A percentile compares a stretch with the other conserved stretches of the same genome.
These are phyloP conservation scores for Hirtodrosophila duncani DNA, from an alignment of 2,888 invertebrate genomes.

Conservation along the genomic window DNA sequence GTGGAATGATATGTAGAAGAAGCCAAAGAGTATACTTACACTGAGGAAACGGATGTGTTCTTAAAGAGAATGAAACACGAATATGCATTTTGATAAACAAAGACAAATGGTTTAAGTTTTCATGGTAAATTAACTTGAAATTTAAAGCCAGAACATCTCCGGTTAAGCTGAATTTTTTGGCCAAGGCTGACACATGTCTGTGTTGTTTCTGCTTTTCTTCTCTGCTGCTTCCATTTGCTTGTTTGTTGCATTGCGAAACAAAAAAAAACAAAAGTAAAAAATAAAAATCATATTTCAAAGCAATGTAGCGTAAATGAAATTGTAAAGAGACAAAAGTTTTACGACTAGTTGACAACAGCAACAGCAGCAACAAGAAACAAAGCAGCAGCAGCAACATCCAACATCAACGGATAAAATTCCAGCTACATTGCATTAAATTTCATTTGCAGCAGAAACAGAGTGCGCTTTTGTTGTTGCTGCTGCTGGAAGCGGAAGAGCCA, in stretches of 20 bases:
- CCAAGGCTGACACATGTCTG: constrained; percentile 3
- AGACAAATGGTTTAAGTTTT: too few species aligned
- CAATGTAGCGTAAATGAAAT: constrained; percentile 43
- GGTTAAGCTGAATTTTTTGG: background rate
- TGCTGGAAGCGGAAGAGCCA: constrained; percentile 1
- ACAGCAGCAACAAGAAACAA: too few species aligned
- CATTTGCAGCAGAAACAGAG: constrained; percentile 55
- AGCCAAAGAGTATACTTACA: too few species aligned
- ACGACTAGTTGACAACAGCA: constrained; percentile 40
- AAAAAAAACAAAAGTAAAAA: constrained; percentile 24
- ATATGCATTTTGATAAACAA: too few species aligned
- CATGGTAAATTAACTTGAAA: background rate
- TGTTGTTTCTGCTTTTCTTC: background rate
- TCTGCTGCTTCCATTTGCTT: constrained; percentile 14
- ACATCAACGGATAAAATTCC: constrained; percentile 1
- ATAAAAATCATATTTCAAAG: constrained; percentile 43
- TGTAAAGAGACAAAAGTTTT: constrained; percentile 38
- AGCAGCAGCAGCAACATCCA: constrained; percentile 6
- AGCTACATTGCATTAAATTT: constrained; percentile 37
- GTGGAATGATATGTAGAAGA: too few species aligned
- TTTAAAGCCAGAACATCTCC: background rate
- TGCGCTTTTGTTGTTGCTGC: constrained; percentile 30
- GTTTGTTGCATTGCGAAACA: constrained; percentile 13
- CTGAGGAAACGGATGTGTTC: too few species aligned
- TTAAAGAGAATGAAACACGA: too few species aligned